Conservation (phyloP, 2,113 vertebrate species). For the Chionomys nivalis region DNA sequence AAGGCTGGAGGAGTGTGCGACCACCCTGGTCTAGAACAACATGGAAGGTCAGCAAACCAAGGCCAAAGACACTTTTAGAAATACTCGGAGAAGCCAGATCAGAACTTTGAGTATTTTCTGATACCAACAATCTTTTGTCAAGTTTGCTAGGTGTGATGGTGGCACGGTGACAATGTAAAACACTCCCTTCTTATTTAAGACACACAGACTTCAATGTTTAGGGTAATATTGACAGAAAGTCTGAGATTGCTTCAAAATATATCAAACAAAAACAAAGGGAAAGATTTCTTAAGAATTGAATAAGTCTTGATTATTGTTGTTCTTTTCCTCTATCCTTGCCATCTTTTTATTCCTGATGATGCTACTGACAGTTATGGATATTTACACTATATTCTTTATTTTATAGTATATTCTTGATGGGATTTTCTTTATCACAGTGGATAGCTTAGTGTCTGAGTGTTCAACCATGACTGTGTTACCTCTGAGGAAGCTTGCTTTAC, state of each 20-base stretch:
- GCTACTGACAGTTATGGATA: background rate
- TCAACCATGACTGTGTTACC: background rate
- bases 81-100: background rate
- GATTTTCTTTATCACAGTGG: background rate
- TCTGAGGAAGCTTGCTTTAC: background rate
- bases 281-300: background rate
- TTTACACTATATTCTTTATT: background rate
- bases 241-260: conserved; percentile 1
- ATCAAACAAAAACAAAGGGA: background rate
- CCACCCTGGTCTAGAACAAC: background rate
- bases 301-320: background rate
- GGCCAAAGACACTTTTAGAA: background rate
- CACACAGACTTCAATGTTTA: background rate
- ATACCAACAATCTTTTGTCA: background rate
- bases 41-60: background rate
- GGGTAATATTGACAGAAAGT: background rate
- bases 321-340: background rate
- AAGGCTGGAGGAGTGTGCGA: background rate
- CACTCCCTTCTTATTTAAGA: conserved; percentile 9
- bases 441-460: background rate
- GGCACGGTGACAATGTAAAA: background rate
- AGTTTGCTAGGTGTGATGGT: background rate
- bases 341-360: background rate
- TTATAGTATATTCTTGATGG: background rate
- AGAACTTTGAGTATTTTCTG: background rate